A percentile compares a stretch with the other conserved stretches of the same genome.
Evolutionary conservation across 1,140 invertebrate genomes (phyloP).

Genomic region (Papilio helenus): DNA sequence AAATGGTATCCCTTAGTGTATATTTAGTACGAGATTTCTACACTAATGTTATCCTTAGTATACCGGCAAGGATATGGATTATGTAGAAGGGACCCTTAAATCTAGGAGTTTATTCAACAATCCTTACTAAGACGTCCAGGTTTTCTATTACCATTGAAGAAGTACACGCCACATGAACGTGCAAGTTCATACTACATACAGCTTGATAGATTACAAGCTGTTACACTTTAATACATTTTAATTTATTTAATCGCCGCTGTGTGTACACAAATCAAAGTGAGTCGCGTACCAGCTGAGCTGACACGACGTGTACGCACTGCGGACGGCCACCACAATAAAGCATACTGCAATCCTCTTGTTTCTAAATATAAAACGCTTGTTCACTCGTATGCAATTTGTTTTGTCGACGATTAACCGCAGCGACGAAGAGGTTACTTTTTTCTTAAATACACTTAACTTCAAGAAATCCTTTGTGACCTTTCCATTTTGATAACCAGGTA

Average conservation of each 20-base stretch:
- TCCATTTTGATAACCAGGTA: too few species aligned
- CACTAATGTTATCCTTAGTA: background rate
- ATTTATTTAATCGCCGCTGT: constrained; percentile 25
- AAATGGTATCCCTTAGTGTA: background rate
- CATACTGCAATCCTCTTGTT: constrained; percentile 32
- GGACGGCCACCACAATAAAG: constrained; percentile 39
- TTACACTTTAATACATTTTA: constrained; percentile 32
- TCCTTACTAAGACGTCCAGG: background rate
- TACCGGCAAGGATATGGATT: background rate
- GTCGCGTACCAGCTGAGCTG: constrained; percentile 30
- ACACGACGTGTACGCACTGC: constrained; percentile 33
- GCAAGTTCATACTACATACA: background rate
- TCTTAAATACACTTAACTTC: background rate
- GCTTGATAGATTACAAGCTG: constrained; percentile 8
- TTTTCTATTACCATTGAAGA: background rate
- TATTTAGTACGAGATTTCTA: background rate
- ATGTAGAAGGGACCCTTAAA: background rate
- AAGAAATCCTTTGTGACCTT: too few species aligned
- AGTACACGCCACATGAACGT: background rate
- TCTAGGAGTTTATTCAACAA: background rate
- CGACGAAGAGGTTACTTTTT: constrained; percentile 1
- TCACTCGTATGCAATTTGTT: constrained; percentile 45
- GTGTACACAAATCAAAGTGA: constrained; percentile 39
- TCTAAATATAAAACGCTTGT: constrained; percentile 51
- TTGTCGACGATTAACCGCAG: constrained; percentile 33